Base-by-base conservation (phyloP, 2,888 invertebrate species). In the Eilema sororculum region DNA sequence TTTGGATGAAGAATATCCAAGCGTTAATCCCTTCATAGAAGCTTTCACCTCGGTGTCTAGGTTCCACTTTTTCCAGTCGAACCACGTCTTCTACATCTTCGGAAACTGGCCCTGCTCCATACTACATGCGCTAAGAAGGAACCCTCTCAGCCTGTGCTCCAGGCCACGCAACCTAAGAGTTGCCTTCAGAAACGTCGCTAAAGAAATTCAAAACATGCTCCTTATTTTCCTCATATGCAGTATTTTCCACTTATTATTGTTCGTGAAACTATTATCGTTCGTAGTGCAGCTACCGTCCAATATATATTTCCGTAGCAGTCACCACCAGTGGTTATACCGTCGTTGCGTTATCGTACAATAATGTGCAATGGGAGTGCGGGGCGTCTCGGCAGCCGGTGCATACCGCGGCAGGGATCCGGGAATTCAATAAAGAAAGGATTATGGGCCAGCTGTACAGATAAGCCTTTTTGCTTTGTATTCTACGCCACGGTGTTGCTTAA, bases 371-470 rank as follows among this genome's bases (percentile, higher is more conserved):
- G 64, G 59, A 68, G 75, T 69, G 73, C 59, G 59, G 71, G 75
- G 69, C n/a, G 75, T 77, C 78, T 78, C 81, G 79, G 81, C 84
- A 79, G 70, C 25, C 82, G 84, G 83, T 78, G 83, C 86, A 87
- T 88, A 82, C 87, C 86, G 60, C 74, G 75, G 70, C 67, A 84
- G 89, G 86, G 88, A 86, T 20, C n/a, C 79, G 74, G 88, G 91
- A 92, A 93, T 93, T 88, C 91, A 92, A 93, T 93, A 93, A 91
- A 89, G 90, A 89, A 87, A 80, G 90, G 90, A 89, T 91, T 89
- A 90, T 86, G 73, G 78, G 65, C 69, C 63, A 66, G 68, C 72
- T 68, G 73, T 78, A 60, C 41, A 74, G 68, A 75, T 61, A 60
- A 62, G 41, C 58, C 33, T n/a, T 63, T 60, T 60, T 10, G 66